These are phyloP conservation scores for Cavia aperea DNA, from an alignment of 2,113 vertebrate species.

Conservation along the genomic window DNA sequence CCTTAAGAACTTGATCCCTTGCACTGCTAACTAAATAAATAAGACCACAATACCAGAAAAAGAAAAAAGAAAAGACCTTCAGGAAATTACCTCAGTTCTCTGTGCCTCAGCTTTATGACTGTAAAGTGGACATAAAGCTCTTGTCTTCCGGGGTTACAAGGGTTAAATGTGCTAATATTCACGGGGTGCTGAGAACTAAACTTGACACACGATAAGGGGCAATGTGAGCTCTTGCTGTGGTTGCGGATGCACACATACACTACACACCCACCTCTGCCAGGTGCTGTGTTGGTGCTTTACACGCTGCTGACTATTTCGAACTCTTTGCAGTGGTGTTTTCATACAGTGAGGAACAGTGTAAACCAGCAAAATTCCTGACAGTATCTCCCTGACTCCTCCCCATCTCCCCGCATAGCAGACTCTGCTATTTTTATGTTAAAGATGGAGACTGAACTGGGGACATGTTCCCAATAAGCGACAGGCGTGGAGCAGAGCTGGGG, in stretches of 20 bases:
- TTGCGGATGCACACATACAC: fast-evolving
- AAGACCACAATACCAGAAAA: not conserved
- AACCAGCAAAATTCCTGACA: not conserved
- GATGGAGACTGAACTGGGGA: not conserved
- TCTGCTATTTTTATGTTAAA: not conserved
- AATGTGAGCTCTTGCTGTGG: not conserved
- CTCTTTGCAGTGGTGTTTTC: no score
- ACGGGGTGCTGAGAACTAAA: not conserved
- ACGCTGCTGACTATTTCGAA: not conserved
- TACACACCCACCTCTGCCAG: fast-evolving
- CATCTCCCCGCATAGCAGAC: not conserved
- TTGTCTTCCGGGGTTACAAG: not conserved
- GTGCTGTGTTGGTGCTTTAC: not conserved
- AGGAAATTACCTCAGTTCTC: not conserved
- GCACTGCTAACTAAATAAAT: not conserved
- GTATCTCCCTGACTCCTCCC: not conserved
- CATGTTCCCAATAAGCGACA: fast-evolving
- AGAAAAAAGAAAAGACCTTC: not conserved
- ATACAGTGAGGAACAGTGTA: not conserved
- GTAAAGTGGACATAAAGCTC: not conserved
- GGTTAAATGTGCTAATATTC: not conserved
- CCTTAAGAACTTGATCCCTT: not conserved
- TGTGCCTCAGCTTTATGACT: not conserved
- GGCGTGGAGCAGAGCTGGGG: fast-evolving
- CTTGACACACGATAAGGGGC: not conserved